Evolutionary conservation across 1,140 invertebrate genomes (phyloP).

Genomic region (Plodia interpunctella): DNA sequence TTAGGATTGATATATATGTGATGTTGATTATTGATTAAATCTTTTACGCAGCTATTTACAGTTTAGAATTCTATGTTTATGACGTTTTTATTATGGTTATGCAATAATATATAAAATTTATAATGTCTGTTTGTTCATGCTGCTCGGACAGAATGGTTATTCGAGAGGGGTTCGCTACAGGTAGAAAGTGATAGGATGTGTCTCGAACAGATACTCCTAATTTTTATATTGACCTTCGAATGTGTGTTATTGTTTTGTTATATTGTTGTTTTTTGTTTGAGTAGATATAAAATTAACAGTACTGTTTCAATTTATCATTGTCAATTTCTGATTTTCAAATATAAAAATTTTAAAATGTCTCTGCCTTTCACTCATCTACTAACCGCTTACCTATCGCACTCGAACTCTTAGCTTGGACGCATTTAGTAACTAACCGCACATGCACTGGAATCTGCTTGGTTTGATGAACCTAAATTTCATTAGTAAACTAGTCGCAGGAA

Average conservation of each 20-base stretch:
- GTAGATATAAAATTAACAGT: slow-evolving; percentile 48
- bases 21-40: slow-evolving; percentile 24
- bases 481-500: no score
- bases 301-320: slow-evolving; percentile 47
- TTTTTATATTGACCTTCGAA: slow-evolving; percentile 32
- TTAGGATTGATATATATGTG: slow-evolving; percentile 29
- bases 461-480: no score
- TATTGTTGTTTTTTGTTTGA: slow-evolving; percentile 47
- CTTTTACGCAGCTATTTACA: slow-evolving; percentile 17
- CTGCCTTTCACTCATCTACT: slow-evolving; percentile 48
- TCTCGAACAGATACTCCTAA: slow-evolving; percentile 23
- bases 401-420: not conserved
- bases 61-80: slow-evolving; percentile 51
- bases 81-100: slow-evolving; percentile 36
- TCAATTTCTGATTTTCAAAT: slow-evolving; percentile 56
- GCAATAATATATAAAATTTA: slow-evolving; percentile 31
- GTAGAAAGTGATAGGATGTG: slow-evolving; percentile 38
- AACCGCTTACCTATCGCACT: slow-evolving; percentile 18
- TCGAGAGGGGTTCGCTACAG: slow-evolving; percentile 66
- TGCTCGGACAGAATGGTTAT: slow-evolving; percentile 65
- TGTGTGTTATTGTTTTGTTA: slow-evolving; percentile 41
- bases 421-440: not conserved
- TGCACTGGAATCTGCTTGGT: not conserved
- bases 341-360: slow-evolving; percentile 48
- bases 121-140: slow-evolving; percentile 53